These are phyloP conservation scores for Ceratitis capitata DNA, from an alignment of 1,140 invertebrate genomes.

Conservation along the genomic window DNA sequence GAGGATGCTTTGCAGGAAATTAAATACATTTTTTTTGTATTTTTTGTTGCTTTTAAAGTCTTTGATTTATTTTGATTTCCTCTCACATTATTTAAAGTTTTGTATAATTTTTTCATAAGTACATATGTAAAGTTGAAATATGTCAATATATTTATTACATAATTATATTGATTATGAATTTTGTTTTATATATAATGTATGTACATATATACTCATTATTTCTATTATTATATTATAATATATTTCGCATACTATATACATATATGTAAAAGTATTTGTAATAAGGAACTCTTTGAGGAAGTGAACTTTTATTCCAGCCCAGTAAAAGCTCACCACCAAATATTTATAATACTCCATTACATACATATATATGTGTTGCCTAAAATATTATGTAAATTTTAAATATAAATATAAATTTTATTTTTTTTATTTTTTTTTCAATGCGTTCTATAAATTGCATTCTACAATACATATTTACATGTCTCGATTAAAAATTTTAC, in stretches of 20 bases:
- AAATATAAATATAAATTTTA: no score
- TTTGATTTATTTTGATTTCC: constrained; percentile 5
- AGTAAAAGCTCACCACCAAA: constrained; percentile 58
- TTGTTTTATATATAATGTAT: not conserved
- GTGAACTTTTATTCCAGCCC: constrained; percentile 65
- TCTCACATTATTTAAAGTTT: not conserved
- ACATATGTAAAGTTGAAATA: not conserved
- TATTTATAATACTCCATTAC: not conserved
- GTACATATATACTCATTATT: not conserved
- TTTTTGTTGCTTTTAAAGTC: not conserved
- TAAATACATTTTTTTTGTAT: no score
- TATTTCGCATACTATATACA: not conserved
- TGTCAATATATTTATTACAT: not conserved
- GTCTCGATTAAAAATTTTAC: not conserved
- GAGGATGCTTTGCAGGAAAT: no score
- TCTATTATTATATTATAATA: not conserved
- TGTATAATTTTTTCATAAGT: constrained; percentile 10
- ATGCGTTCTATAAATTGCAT: not conserved
- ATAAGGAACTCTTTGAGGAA: not conserved
- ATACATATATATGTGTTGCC: not conserved
- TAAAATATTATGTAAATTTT: no score
- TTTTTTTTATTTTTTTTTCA: not conserved
- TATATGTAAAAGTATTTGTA: not conserved
- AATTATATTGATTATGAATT: not conserved
- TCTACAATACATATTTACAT: not conserved